Evolutionary conservation across 2,113 vertebrate species (phyloP), one percentile per base, ranked within the genome.

Genomic region (Arenaria interpres): DNA sequence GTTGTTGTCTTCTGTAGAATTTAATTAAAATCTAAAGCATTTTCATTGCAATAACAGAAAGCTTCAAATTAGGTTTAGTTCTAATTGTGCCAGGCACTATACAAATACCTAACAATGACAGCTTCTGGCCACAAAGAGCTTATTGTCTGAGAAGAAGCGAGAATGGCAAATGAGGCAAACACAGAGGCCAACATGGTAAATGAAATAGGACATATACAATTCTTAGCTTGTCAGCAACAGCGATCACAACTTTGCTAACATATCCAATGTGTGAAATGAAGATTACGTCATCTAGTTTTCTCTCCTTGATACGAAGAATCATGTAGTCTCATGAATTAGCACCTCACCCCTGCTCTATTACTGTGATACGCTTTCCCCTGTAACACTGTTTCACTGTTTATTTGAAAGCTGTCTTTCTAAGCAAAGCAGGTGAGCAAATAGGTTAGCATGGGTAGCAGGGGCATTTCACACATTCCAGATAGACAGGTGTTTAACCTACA

Each of bases 401-500:
- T 96, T 97, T 98, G 96, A 97, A 96, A 98, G 72, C 82, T 94
- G 87, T 81, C 78, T 95, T 96, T 97, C 94, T 78, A 86, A 97
- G 91, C 63, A 90, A 96, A 90, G 96, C 97, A 98, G 98, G 98
- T 98, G 97, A 98, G 87, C 91, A 98, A 97, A 98, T 59, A 97
- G 83, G 96, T 97, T 94, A 88, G 54, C 92, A 90, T 83, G 86
- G 90, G 88, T 88, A 97, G 89, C 59, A 97, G 83, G 87, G 66
- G 94, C 96, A 98, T 97, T 97, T 98, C 95, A 96, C 59, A 72
- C 98, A 98, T 98, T 98, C 98, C 98, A 98, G 22, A 90, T 14
- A 97, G 98, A 98, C 98, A 98, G 98, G 98, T 98, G 97, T 98
- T 98, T 98, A 98, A 99, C 98, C 97, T 97, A 97, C 81, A 96